A percentile compares a stretch with the other conserved stretches of the same genome.
These are phyloP conservation scores for Colius striatus DNA, from an alignment of 2,113 vertebrate genomes.

Conservation along the genomic window DNA sequence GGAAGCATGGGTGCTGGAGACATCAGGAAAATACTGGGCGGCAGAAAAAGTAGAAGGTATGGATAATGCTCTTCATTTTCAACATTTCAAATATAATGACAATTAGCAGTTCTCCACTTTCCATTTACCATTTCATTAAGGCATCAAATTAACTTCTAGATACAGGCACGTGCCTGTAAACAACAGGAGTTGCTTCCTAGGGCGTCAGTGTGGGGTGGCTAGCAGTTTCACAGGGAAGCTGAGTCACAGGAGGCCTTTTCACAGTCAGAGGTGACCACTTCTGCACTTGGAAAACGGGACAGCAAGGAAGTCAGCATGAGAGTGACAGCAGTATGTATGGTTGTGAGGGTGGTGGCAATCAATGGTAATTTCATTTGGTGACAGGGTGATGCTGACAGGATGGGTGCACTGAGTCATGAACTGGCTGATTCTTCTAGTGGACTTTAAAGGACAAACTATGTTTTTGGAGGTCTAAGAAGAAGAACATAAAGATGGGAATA, in stretches of 20 bases:
- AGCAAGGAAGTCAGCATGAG: not conserved
- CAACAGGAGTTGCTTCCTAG: not conserved
- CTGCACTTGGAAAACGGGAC: not conserved
- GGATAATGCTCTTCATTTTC: not conserved
- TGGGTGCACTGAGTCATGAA: not conserved
- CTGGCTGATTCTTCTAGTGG: not conserved
- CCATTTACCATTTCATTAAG: not conserved
- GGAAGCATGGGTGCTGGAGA: slow-evolving; percentile 96
- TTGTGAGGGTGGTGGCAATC: not conserved
- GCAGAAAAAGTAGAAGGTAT: slow-evolving; percentile 88
- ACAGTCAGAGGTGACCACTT: not conserved
- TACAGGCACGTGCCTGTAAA: not conserved
- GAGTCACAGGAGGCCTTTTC: not conserved
- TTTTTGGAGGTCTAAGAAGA: not conserved
- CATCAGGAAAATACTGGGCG: slow-evolving; percentile 91
- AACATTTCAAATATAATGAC: not conserved
- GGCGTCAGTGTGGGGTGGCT: not conserved
- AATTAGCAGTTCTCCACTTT: not conserved
- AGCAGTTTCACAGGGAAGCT: not conserved
- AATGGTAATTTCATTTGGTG: not conserved
- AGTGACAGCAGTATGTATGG: not conserved
- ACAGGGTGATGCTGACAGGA: not conserved
- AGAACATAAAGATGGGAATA: not conserved
- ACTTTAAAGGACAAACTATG: not conserved
- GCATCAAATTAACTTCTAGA: not conserved